These are phyloP conservation scores for Aurelia aurita DNA, from an alignment of 30 jellyfish, hydroid and myxozoan genomes.

Conservation along the genomic window DNA sequence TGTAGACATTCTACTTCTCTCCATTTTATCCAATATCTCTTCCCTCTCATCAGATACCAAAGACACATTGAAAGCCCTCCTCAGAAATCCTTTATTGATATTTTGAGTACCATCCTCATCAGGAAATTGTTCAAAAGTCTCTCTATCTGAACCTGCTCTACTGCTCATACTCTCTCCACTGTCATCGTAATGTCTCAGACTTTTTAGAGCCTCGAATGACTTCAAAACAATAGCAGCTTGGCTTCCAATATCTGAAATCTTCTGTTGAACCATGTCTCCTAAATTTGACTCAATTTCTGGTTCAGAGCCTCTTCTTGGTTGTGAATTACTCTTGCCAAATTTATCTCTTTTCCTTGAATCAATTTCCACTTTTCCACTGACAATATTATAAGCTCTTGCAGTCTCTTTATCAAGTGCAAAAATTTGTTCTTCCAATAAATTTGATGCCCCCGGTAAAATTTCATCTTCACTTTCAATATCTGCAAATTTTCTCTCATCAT, in stretches of 20 bases:
- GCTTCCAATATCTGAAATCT: constrained; percentile 52
- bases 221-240: constrained; percentile 61
- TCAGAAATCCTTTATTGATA: no score
- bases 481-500: background rate
- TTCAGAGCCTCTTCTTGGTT: background rate
- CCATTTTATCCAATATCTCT: no score
- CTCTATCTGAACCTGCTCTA: no score
- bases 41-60: no score
- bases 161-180: background rate
- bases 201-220: constrained; percentile 41
- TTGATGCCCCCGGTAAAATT: constrained; percentile 46
- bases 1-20: no score
- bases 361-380: background rate
- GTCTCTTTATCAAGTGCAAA: constrained; percentile 41
- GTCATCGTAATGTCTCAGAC: constrained; percentile 9
- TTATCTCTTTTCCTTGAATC: background rate
- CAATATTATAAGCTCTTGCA: constrained; percentile 13
- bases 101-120: no score
- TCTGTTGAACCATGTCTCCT: constrained; percentile 28
- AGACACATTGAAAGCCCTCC: no score
- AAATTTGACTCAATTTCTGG: constrained; percentile 3
- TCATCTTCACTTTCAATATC: constrained; percentile 48
- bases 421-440: constrained; percentile 25
- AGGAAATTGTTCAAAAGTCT: no score
- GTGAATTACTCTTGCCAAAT: background rate